Conservation (phyloP, 2,888 invertebrate genomes). For the Metellina segmentata region DNA sequence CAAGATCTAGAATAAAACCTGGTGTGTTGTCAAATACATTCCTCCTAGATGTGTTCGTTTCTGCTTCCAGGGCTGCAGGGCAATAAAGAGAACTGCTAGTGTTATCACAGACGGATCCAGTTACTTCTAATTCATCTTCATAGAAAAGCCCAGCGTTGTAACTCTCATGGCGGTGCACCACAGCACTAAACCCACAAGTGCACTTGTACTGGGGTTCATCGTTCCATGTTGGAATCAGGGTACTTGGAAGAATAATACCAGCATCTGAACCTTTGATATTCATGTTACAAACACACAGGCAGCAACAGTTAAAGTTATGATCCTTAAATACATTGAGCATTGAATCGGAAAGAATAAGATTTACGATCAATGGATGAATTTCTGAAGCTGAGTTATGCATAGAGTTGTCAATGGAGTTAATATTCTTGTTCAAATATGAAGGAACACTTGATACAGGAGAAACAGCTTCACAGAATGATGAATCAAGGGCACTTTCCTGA, state of each 20-base stretch:
- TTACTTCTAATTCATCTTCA: constrained; percentile 98
- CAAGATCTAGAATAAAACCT: constrained; percentile 86
- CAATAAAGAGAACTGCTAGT: constrained; percentile 54
- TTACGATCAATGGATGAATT: constrained; percentile 94
- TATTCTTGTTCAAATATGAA: constrained; percentile 88
- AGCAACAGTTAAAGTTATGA: constrained; percentile 98
- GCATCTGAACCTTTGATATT: constrained; percentile 97
- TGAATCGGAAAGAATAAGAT: constrained; percentile 94
- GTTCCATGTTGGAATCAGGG: constrained; percentile 71
- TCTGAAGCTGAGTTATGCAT: constrained; percentile 82
- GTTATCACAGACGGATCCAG: constrained; percentile 84
- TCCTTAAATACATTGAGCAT: constrained; percentile 97
- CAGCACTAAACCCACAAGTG: constrained; percentile 97
- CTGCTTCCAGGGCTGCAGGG: not conserved
- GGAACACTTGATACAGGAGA: constrained; percentile 87
- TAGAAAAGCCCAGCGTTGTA: constrained; percentile 96
- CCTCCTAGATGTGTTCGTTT: constrained; percentile 17
- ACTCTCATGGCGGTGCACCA: constrained; percentile 84
- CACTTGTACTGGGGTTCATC: constrained; percentile 91
- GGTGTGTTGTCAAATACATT: constrained; percentile 79
- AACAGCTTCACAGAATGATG: constrained; percentile 86
- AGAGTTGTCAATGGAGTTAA: constrained; percentile 82
- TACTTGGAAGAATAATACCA: constrained; percentile 76
- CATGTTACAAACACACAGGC: constrained; percentile 98
- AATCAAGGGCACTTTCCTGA: constrained; percentile 78